Conservation (phyloP, 1,140 invertebrate species). For the Eufriesea mexicana region DNA sequence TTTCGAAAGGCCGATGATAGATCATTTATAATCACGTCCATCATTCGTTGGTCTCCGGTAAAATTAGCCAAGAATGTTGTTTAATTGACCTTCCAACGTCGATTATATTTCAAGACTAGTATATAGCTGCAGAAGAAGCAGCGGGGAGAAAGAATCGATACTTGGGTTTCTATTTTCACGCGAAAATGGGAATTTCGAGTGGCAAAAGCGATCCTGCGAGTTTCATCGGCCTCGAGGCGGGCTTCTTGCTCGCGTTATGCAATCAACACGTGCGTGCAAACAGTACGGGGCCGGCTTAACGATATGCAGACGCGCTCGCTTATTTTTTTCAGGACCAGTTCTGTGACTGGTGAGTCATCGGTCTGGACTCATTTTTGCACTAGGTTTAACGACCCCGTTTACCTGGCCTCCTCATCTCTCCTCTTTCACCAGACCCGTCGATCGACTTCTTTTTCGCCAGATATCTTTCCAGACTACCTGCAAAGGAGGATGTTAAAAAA, state of each 20-base stretch:
- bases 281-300: slow-evolving; percentile 7
- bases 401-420: background rate
- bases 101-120: background rate
- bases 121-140: background rate
- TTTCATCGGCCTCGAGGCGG: background rate
- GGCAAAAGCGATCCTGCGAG: background rate
- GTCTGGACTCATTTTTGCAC: slow-evolving; percentile 35
- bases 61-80: background rate
- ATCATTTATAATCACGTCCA: background rate
- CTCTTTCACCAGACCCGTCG: background rate
- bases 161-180: background rate
- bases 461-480: background rate
- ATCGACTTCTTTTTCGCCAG: slow-evolving; percentile 16
- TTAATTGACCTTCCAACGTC: background rate
- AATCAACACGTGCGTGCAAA: slow-evolving; percentile 31
- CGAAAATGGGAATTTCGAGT: background rate
- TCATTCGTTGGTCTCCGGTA: background rate
- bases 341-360: slow-evolving; percentile 35
- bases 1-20: too few relatives aligned
- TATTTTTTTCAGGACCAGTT: slow-evolving; percentile 37
- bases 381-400: slow-evolving; percentile 40
- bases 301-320: slow-evolving; percentile 10
- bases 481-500: too few relatives aligned
- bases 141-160: background rate
- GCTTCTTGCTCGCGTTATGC: slow-evolving; percentile 16